Percentiles rank a stretch among this genome's conserved stretches.
phyloP scores from a whole-genome alignment of 2,888 invertebrate species.

The Philhelius pedissequus region DNA sequence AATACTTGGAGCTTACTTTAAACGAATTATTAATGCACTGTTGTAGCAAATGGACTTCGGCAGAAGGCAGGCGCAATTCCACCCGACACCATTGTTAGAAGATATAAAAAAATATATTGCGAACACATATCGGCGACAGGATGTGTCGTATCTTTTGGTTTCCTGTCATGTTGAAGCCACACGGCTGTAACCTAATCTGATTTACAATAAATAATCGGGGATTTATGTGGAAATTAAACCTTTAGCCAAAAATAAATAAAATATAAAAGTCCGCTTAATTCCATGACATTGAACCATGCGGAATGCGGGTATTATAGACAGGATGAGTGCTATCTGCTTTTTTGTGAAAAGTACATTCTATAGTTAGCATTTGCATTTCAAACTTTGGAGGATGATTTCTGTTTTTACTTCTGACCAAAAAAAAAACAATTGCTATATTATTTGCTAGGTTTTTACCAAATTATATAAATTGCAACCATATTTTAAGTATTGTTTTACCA shows the following conservation, averaged over 20 bases:
- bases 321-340: conserved; percentile 11
- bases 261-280: conserved; percentile 27
- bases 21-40: conserved; percentile 54
- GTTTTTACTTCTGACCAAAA: no score
- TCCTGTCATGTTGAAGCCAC: conserved; percentile 62
- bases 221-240: conserved; percentile 57
- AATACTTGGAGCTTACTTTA: conserved; percentile 45
- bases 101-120: not conserved
- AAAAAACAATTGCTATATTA: no score
- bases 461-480: no score
- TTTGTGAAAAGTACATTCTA: not conserved
- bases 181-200: conserved; percentile 76
- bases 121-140: conserved; percentile 53
- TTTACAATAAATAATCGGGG: conserved; percentile 75
- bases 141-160: conserved; percentile 66
- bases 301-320: no score
- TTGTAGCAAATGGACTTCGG: not conserved
- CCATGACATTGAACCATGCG: conserved; percentile 46
- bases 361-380: not conserved
- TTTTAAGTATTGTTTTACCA: no score
- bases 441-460: no score
- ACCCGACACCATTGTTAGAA: conserved; percentile 15
- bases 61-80: not conserved
- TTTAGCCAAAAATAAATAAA: conserved; percentile 40
- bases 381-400: no score